Percentiles rank a stretch among this genome's conserved stretches.
Conservation (phyloP, 1,140 invertebrate species). For the Orussus abietinus region DNA sequence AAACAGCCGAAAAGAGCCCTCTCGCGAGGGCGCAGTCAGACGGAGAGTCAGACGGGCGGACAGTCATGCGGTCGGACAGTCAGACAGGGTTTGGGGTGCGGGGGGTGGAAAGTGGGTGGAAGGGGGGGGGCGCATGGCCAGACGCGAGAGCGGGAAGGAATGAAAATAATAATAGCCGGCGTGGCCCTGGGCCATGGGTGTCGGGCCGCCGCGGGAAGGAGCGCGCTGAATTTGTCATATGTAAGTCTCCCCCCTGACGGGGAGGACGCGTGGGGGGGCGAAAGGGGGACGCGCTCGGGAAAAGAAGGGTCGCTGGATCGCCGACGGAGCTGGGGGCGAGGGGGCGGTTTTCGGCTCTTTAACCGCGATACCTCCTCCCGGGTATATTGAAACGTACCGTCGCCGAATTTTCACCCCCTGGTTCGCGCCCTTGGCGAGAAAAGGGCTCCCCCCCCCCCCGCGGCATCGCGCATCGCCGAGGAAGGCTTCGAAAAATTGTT, state of each 20-base stretch:
- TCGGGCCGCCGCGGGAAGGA: slow-evolving; percentile 30
- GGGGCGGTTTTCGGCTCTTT: too few relatives aligned
- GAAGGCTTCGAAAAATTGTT: too few relatives aligned
- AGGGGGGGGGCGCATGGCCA: slow-evolving; percentile 26
- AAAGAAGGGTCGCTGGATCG: too few relatives aligned
- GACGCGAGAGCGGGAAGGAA: slow-evolving; percentile 41
- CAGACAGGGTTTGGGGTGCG: neutral
- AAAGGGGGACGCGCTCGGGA: too few relatives aligned
- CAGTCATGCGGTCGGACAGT: neutral
- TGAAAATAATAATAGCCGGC: slow-evolving; percentile 45
- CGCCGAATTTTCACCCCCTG: neutral
- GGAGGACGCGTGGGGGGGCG: too few relatives aligned
- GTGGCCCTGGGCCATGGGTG: slow-evolving; percentile 43
- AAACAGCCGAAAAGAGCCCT: slow-evolving; percentile 39
- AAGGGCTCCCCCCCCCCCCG: too few relatives aligned
- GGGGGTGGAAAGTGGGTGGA: slow-evolving; percentile 13
- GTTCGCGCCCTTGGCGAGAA: too few relatives aligned
- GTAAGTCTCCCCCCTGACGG: slow-evolving; percentile 33
- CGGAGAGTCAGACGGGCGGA: neutral
- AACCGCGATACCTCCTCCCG: too few relatives aligned
- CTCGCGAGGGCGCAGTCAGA: too few relatives aligned
- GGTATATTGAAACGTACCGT: neutral
- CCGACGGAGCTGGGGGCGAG: too few relatives aligned
- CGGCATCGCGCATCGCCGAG: too few relatives aligned
- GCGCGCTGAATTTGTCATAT: slow-evolving; percentile 43